Conservation (phyloP, 2,113 vertebrate genomes). For the Channa argus region DNA sequence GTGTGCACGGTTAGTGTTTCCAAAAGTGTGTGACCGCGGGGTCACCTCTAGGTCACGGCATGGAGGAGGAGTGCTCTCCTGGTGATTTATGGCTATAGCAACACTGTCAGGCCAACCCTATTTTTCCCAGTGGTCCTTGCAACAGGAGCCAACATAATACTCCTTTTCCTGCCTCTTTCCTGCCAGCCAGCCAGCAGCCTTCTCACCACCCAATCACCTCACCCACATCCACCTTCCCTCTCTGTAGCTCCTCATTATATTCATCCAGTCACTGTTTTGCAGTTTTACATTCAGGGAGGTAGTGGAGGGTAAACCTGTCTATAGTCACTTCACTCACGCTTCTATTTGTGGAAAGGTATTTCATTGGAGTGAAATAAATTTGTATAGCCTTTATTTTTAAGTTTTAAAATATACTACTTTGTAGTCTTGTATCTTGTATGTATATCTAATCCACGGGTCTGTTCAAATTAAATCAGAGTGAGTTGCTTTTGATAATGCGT, state of each 20-base stretch:
- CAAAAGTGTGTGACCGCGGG: conserved; percentile 23
- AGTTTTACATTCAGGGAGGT: conserved; percentile 21
- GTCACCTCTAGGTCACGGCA: conserved; percentile 67
- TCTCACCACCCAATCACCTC: not conserved
- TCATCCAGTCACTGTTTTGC: conserved; percentile 23
- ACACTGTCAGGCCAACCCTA: conserved; percentile 65
- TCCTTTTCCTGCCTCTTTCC: conserved; percentile 29
- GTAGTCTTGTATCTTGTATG: too few species aligned
- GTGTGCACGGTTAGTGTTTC: conserved; percentile 11
- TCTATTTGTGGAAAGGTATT: conserved; percentile 4
- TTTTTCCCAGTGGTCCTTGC: conserved; percentile 76
- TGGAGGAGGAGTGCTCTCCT: conserved; percentile 59
- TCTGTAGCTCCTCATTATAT: conserved; percentile 33
- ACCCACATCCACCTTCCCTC: not conserved
- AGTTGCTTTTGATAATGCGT: too few species aligned
- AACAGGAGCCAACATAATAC: conserved; percentile 72
- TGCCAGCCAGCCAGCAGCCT: conserved; percentile 24
- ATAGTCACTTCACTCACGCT: conserved; percentile 21
- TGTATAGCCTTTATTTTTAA: too few species aligned
- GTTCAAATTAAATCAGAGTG: too few species aligned
- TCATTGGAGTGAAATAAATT: not conserved
- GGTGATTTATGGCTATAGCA: conserved; percentile 77
- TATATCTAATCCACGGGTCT: too few species aligned
- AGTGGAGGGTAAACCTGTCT: conserved; percentile 17
- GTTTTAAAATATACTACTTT: too few species aligned